phyloP scores from a whole-genome alignment of 2,113 vertebrate genomes.

The Gallinago paraguaiae region DNA sequence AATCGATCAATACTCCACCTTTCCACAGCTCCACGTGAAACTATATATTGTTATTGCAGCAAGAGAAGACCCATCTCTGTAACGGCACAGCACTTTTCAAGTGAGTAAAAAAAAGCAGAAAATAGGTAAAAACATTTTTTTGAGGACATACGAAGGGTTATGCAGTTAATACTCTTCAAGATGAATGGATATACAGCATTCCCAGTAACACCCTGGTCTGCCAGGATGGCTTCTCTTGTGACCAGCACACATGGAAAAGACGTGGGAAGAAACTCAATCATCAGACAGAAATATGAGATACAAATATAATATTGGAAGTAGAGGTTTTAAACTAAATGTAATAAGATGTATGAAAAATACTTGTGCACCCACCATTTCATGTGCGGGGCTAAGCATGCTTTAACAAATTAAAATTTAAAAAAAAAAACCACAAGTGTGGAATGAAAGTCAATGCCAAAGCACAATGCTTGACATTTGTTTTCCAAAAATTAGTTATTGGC shows the following conservation, averaged over 20 bases:
- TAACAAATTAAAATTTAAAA: background rate
- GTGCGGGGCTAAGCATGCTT: background rate
- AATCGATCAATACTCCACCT: background rate
- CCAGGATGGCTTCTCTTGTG: background rate
- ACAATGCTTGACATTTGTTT: conserved; percentile 23
- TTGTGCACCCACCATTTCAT: background rate
- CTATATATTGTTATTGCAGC: background rate
- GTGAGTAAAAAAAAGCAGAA: background rate
- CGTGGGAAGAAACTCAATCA: background rate
- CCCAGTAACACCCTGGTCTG: background rate
- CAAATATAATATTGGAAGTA: background rate
- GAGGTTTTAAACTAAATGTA: background rate
- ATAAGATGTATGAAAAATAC: background rate
- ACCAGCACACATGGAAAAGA: background rate
- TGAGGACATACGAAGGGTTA: background rate
- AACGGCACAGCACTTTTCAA: background rate
- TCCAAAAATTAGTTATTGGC: conserved; percentile 36
- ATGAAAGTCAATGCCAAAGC: conserved; percentile 5
- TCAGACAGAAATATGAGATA: background rate
- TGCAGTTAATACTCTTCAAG: background rate
- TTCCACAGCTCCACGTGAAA: background rate
- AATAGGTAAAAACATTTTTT: background rate
- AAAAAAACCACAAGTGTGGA: rapidly evolving
- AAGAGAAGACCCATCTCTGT: background rate
- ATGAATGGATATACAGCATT: background rate